A percentile compares a stretch with the other conserved stretches of the same genome.
phyloP scores from a whole-genome alignment of 37 sponge, comb jelly and placozoan genomes.

The Agelas oroides region DNA sequence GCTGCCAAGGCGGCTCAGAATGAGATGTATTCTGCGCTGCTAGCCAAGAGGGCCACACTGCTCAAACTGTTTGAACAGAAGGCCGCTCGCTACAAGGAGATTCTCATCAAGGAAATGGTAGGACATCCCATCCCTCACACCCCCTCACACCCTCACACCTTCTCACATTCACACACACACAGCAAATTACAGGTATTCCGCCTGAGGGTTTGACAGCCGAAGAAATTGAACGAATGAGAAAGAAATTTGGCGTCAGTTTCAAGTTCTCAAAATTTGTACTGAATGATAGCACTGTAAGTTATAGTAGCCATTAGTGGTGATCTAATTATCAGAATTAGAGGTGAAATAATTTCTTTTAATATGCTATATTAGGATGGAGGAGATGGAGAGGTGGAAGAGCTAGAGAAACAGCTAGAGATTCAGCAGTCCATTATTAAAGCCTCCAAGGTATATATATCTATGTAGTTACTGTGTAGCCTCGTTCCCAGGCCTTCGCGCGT shows the following conservation, averaged over 20 bases:
- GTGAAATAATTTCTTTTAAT: slow-evolving; percentile 1
- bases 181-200: slow-evolving; percentile 82
- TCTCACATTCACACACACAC: no score
- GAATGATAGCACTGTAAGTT: slow-evolving; percentile 18
- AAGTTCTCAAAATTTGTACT: slow-evolving; percentile 81
- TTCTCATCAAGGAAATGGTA: slow-evolving; percentile 81
- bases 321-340: no score
- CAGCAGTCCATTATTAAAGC: slow-evolving; percentile 66
- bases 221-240: slow-evolving; percentile 65
- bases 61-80: slow-evolving; percentile 56
- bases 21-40: slow-evolving; percentile 62
- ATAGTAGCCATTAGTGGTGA: no score
- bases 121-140: not conserved
- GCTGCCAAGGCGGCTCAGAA: slow-evolving; percentile 74
- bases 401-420: slow-evolving; percentile 67
- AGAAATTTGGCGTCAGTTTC: slow-evolving; percentile 73
- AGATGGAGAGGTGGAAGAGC: slow-evolving; percentile 46
- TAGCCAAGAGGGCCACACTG: slow-evolving; percentile 37
- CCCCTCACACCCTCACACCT: not conserved
- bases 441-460: slow-evolving; percentile 1
- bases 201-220: slow-evolving; percentile 80
- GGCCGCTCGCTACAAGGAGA: slow-evolving; percentile 63
- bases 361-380: not conserved
- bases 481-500: no score
- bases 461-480: no score